Conservation (phyloP, 2,888 invertebrate species). For the Euzetes globulus region DNA sequence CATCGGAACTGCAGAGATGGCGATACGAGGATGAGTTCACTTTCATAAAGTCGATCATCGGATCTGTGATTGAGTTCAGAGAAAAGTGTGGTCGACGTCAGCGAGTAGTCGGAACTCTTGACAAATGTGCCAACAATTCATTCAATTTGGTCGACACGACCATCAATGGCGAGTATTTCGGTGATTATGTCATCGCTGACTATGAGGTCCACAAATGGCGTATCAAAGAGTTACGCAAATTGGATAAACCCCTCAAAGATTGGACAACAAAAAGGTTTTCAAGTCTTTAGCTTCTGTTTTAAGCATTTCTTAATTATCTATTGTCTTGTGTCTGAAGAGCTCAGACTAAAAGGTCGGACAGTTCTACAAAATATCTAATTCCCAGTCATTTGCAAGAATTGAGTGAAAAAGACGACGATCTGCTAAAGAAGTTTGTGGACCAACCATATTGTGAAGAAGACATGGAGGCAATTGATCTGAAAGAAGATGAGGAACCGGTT, state of each 20-base stretch:
- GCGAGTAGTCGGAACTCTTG: background rate
- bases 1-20: background rate
- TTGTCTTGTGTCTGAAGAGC: background rate
- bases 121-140: background rate
- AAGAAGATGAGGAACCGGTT: slow-evolving; percentile 6
- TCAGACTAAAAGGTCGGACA: too few relatives aligned
- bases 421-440: background rate
- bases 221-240: background rate
- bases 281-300: background rate
- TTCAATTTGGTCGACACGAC: background rate
- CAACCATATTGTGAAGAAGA: background rate
- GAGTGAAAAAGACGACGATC: background rate
- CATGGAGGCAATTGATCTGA: background rate
- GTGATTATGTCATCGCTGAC: background rate
- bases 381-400: background rate
- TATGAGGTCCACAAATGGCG: background rate
- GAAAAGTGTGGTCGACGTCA: background rate
- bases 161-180: background rate
- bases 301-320: background rate
- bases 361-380: background rate
- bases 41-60: background rate
- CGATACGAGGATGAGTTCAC: background rate
- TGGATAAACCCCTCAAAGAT: too few relatives aligned
- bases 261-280: background rate
- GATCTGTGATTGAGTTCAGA: background rate